Evolutionary conservation across 2,113 vertebrate species (phyloP), one percentile per base, ranked within the genome.

Genomic region (Arothron firmamentum): DNA sequence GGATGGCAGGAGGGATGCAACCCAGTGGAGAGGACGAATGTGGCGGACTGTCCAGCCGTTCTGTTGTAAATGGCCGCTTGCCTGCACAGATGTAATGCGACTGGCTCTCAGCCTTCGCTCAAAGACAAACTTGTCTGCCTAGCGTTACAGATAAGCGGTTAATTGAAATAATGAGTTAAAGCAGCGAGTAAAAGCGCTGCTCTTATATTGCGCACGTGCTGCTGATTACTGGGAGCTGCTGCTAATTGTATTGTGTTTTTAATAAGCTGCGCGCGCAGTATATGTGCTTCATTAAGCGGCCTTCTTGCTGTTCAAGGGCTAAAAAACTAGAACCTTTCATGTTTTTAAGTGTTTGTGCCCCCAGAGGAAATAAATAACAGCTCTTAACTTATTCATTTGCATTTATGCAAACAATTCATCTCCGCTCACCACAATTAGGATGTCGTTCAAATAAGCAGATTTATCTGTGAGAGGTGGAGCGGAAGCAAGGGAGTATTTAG

Each of bases 341-440:
- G 34, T 38, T 38, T 1, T 67, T 52, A 42, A 65, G 25, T 60
- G 45, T 66, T 77, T 62, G 34, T 57, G 49, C 59, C 34, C 55
- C 52, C 11, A 13, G 64, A 67, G 68, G 56, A 78, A 78, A 77
- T 77, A 79, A 87, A 83, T 77, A 76, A 75, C 72, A 61, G 64
- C 70, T 81, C 80, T 77, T 62, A 17, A 72, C 62, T 75, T 76
- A 70, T 84, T 88, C 55, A 85, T 86, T 70, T 77, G 71, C 66
- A 71, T 83, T 73, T 79, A 69, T 69, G 52, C 62, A 52, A 77
- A 72, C 62, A 65, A 74, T 83, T 82, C 43, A 74, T 87, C 74
- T 76, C 52, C 41, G 55, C 68, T 82, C 62, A 21, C 34, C n/a
- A 19, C 74, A 80, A 85, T 85, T 79, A 85, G 81, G 76, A 76